Base-by-base conservation (phyloP, 2,888 invertebrate genomes). In the Drosophila sordidula region DNA sequence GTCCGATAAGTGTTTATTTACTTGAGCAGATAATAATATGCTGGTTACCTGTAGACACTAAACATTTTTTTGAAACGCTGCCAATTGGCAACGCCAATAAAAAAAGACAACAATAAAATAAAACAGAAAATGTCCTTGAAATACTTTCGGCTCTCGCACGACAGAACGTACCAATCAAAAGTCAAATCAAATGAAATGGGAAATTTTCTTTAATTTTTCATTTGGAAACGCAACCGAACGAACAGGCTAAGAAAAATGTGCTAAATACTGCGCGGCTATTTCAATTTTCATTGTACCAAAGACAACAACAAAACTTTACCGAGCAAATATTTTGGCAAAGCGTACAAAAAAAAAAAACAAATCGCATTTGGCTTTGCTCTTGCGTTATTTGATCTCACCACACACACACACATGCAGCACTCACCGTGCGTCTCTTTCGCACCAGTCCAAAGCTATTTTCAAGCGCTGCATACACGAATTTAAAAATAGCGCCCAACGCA, bases 401-500 rank as follows among this genome's bases (percentile, higher is more conserved):
- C 51, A 54, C 45, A 65, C 11, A 42, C 39, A 26, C 42, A 41
- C 26, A 42, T 65, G 44, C 44, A 44, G 8, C 25, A 44, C 14
- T 34, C 22, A 44, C 22, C 16, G 32, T 68, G 45, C 69, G 49
- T 86, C 83, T 75, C 81, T 75, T 62, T 83, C 70, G 26, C 84
- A 68, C 78, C 32, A 38, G 34, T 9, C 14, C 44, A 59, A 67
- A 64, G 64, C 78, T 77, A 82, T 88, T 88, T 77, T 50, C 55
- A 71, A 62, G 66, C 34, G 54, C 34, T 42, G 36, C 51, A 67
- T 45, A 52, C 18, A 70, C 52, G 38, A 66, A 71, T 90, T 89
- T 88, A 89, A 88, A 89, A 89, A 90, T 90, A 90, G 87, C 83
- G 75, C 76, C 38, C 36, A 41, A 12, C 49, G 49, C 65, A 73